Evolutionary conservation across 2,797 vertebrate genomes (phyloP).

Genomic region (Brachyalestes nurse): DNA sequence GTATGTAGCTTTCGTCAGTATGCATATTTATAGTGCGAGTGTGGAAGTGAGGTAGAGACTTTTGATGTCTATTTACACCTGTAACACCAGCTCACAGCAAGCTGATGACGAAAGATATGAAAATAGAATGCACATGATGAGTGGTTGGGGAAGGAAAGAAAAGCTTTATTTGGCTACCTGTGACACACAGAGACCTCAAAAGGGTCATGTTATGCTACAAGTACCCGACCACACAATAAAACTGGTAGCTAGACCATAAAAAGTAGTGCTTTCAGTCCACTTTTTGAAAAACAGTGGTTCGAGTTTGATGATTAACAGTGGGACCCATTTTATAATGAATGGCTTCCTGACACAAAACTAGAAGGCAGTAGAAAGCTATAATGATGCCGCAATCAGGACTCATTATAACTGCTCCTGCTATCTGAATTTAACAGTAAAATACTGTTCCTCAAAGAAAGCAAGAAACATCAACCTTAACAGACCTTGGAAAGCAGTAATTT

Average conservation of each 20-base stretch:
- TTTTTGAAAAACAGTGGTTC: no score
- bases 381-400: neutral
- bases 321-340: neutral
- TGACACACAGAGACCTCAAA: neutral
- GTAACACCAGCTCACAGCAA: constrained; percentile 1
- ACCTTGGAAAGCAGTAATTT: neutral
- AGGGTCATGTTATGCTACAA: neutral
- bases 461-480: neutral
- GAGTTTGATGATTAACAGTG: neutral
- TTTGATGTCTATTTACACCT: constrained; percentile 2
- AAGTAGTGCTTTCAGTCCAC: neutral
- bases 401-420: neutral
- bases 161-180: neutral
- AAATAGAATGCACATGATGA: neutral
- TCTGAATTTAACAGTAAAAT: neutral
- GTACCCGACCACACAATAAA: neutral
- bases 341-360: neutral
- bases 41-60: neutral
- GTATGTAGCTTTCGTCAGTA: neutral
- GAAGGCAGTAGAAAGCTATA: neutral
- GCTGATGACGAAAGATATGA: neutral
- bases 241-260: neutral
- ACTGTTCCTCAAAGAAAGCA: neutral
- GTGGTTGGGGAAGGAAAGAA: neutral
- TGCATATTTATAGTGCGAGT: neutral